These are phyloP conservation scores for Heptranchias perlo DNA, from an alignment of 2,113 vertebrate genomes.

Conservation along the genomic window DNA sequence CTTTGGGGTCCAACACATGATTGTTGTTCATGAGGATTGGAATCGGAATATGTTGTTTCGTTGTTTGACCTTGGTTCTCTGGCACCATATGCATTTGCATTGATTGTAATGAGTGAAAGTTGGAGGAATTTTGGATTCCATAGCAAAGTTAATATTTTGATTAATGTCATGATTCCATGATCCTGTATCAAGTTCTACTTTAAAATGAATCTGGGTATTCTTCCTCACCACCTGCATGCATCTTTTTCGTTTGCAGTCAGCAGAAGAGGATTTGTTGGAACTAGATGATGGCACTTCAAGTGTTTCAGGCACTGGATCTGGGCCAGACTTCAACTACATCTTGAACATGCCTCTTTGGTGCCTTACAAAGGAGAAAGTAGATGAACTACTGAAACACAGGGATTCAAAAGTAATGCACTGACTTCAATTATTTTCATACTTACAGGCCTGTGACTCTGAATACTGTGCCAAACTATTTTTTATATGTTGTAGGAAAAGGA, in stretches of 20 bases:
- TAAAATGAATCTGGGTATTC: not conserved
- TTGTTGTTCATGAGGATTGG: not conserved
- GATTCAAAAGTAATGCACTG: slow-evolving; percentile 75
- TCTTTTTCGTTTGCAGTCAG: slow-evolving; percentile 56
- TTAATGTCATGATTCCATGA: not conserved
- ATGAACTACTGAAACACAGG: slow-evolving; percentile 88
- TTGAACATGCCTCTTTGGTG: slow-evolving; percentile 98
- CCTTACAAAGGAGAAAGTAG: slow-evolving; percentile 93
- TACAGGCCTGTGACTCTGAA: not conserved
- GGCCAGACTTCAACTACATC: slow-evolving; percentile 97
- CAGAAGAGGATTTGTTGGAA: slow-evolving; percentile 75
- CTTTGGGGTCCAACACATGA: not conserved
- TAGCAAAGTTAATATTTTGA: not conserved
- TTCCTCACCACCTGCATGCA: not conserved
- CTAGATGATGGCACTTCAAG: slow-evolving; percentile 78
- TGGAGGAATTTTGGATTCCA: not conserved
- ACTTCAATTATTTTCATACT: not conserved
- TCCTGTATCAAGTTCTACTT: not conserved
- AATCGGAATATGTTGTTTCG: not conserved
- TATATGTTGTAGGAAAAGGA: slow-evolving; percentile 69
- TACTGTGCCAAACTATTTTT: not conserved
- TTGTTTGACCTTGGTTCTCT: not conserved
- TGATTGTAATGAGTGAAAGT: not conserved
- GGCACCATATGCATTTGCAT: not conserved
- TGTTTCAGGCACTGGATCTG: slow-evolving; percentile 75